Evolutionary conservation across 2,888 invertebrate genomes (phyloP).

Genomic region (Pasiphila rectangulata): DNA sequence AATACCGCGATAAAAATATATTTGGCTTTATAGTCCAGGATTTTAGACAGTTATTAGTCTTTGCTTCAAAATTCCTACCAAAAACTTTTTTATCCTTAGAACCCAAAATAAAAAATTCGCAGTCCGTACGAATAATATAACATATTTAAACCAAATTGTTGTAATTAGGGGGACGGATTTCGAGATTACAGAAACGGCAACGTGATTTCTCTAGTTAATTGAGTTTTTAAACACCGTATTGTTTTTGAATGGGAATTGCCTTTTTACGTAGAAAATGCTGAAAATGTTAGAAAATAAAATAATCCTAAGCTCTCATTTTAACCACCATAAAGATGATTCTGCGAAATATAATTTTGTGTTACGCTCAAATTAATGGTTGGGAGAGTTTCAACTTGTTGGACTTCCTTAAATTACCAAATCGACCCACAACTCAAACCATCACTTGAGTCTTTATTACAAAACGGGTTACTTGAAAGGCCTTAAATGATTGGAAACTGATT

Average conservation of each 20-base stretch:
- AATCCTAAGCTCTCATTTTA: neutral
- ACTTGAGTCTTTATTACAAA: no score
- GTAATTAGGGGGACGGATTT: conserved; percentile 51
- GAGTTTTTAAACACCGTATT: conserved; percentile 23
- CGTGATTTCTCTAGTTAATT: conserved; percentile 38
- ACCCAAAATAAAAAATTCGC: conserved; percentile 43
- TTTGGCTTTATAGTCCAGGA: no score
- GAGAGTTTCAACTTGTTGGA: no score
- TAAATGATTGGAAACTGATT: no score
- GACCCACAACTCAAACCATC: no score
- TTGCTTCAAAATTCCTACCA: neutral
- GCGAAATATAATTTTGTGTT: no score
- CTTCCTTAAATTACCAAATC: no score
- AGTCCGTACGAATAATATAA: conserved; percentile 37
- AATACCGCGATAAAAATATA: no score
- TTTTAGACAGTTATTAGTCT: no score
- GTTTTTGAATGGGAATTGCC: conserved; percentile 19
- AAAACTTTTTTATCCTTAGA: neutral
- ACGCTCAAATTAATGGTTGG: no score
- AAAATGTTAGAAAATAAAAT: neutral
- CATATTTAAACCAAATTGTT: conserved; percentile 57
- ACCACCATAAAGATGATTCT: no score
- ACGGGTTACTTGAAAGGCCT: no score
- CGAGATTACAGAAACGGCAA: conserved; percentile 41
- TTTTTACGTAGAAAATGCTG: conserved; percentile 6